phyloP scores from a whole-genome alignment of 2,888 invertebrate species.

The Rotaria magnacalcarata region DNA sequence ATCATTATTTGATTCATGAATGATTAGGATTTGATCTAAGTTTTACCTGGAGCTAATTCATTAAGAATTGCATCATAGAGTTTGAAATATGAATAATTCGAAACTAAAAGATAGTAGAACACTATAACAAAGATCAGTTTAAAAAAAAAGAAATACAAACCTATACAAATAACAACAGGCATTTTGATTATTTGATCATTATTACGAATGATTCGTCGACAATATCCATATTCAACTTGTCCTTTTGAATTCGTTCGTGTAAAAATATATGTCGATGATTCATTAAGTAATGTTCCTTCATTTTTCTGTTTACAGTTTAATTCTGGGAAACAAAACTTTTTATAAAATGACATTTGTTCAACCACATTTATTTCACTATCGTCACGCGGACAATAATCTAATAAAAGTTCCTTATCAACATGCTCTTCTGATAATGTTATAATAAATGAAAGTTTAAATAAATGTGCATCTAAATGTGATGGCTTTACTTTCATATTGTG shows the following conservation, averaged over 20 bases:
- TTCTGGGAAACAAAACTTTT: conserved; percentile 33
- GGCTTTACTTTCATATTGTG: neutral
- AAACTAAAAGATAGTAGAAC: neutral
- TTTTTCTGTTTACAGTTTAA: neutral
- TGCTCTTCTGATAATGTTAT: neutral
- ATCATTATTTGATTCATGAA: no score
- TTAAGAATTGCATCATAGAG: conserved; percentile 1
- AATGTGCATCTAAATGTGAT: neutral
- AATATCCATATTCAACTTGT: conserved; percentile 19
- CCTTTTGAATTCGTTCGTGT: neutral
- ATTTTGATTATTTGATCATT: neutral
- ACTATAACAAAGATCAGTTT: no score
- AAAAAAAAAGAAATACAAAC: neutral
- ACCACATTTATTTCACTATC: neutral
- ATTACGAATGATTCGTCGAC: neutral
- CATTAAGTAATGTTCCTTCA: neutral
- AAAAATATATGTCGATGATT: conserved; percentile 28
- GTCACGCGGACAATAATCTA: neutral
- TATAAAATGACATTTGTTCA: neutral
- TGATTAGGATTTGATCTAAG: no score
- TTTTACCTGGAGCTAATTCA: neutral
- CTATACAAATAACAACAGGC: neutral
- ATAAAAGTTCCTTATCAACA: neutral
- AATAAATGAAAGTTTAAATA: conserved; percentile 25
- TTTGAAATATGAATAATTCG: neutral